phyloP scores from a whole-genome alignment of 2,888 invertebrate genomes.

The Pardosa pseudoannulata region DNA sequence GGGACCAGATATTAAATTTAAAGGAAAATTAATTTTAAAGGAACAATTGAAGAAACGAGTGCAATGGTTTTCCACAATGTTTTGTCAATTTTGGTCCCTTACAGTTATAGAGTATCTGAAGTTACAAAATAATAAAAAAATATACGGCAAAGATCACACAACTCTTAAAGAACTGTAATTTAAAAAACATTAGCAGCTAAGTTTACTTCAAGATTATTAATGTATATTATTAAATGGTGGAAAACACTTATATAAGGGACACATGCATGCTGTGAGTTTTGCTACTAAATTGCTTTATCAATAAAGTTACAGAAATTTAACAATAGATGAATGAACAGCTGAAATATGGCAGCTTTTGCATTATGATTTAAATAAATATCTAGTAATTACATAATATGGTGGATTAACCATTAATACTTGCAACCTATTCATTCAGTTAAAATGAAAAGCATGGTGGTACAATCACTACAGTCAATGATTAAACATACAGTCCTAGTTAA shows the following conservation, averaged over 20 bases:
- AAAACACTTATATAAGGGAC: background rate
- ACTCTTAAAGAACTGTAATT: background rate
- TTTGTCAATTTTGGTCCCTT: conserved; percentile 16
- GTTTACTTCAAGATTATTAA: background rate
- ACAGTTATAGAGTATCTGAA: background rate
- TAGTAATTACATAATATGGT: conserved; percentile 60
- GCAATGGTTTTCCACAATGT: conserved; percentile 5
- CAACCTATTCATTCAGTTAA: conserved; percentile 38
- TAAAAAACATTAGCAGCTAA: conserved; percentile 5
- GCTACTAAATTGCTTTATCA: background rate
- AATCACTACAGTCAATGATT: background rate
- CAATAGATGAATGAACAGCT: conserved; percentile 4
- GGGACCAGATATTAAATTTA: background rate
- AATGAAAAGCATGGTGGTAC: conserved; percentile 34
- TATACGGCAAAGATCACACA: background rate
- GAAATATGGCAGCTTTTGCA: conserved; percentile 59
- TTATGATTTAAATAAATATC: conserved; percentile 42
- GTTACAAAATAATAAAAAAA: conserved; percentile 2
- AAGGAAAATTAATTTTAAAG: background rate
- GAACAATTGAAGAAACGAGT: too few relatives aligned
- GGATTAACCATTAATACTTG: conserved; percentile 70
- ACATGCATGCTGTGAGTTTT: background rate
- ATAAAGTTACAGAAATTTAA: conserved; percentile 2
- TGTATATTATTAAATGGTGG: background rate
- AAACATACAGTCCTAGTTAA: too few relatives aligned